Conservation (phyloP, 2,113 vertebrate species). For the Chiloscyllium plagiosum region DNA sequence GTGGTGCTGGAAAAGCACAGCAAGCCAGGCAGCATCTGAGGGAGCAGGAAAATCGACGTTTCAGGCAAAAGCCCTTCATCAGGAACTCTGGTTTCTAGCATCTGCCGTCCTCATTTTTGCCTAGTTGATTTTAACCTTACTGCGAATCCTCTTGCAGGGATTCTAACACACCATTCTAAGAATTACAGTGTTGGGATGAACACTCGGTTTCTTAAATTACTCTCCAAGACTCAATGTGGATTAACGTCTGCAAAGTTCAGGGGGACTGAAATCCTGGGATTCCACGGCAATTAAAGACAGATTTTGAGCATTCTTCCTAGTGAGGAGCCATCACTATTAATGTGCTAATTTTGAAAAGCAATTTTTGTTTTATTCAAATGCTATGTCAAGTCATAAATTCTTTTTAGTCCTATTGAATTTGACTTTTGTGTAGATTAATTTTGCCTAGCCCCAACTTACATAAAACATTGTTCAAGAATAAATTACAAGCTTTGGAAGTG, state of each 20-base stretch:
- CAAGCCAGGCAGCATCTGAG: too few relatives aligned
- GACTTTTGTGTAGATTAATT: not conserved
- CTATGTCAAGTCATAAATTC: not conserved
- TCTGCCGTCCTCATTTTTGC: too few relatives aligned
- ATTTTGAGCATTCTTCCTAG: not conserved
- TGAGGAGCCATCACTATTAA: not conserved
- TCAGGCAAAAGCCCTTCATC: too few relatives aligned
- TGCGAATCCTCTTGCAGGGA: too few relatives aligned
- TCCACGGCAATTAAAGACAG: not conserved
- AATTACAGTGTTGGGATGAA: too few relatives aligned
- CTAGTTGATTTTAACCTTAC: too few relatives aligned
- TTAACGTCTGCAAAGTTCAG: not conserved
- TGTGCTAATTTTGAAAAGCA: not conserved
- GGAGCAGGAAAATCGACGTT: too few relatives aligned
- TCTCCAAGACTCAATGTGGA: too few relatives aligned
- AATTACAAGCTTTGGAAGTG: not conserved
- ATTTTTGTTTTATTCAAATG: not conserved
- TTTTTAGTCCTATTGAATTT: not conserved
- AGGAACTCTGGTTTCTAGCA: too few relatives aligned
- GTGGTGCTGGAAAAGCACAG: too few relatives aligned
- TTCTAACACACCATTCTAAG: too few relatives aligned
- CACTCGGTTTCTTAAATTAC: too few relatives aligned
- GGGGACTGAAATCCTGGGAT: not conserved
- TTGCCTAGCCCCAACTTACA: not conserved
- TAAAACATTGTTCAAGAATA: not conserved